Conservation (phyloP, 2,888 invertebrate species). For the Eupithecia abbreviata region DNA sequence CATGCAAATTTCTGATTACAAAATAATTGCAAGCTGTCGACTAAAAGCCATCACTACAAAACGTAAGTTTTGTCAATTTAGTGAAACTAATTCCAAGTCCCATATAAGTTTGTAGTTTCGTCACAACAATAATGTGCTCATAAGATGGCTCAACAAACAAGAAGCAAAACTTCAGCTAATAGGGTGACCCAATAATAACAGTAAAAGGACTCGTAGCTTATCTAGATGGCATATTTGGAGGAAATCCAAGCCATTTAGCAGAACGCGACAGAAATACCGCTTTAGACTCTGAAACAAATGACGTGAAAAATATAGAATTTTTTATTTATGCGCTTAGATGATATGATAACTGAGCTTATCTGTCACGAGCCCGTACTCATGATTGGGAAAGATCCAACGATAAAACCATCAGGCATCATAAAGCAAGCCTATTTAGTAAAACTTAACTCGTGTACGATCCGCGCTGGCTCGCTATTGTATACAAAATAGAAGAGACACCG, state of each 20-base stretch:
- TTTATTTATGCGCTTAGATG: background rate
- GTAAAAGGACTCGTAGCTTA: slow-evolving; percentile 72
- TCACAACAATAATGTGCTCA: slow-evolving; percentile 40
- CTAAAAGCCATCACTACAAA: slow-evolving; percentile 19
- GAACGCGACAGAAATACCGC: slow-evolving; percentile 71
- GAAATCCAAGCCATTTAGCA: slow-evolving; percentile 77
- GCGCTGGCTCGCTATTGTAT: background rate
- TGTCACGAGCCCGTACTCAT: background rate
- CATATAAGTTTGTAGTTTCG: slow-evolving; percentile 39
- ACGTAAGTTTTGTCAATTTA: slow-evolving; percentile 30
- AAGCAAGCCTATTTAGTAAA: background rate
- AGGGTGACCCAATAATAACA: slow-evolving; percentile 65
- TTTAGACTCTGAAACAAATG: slow-evolving; percentile 74
- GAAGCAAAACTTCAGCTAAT: slow-evolving; percentile 58
- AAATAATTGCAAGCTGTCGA: background rate
- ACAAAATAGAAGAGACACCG: background rate
- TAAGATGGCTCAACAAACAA: slow-evolving; percentile 51
- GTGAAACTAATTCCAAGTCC: slow-evolving; percentile 38
- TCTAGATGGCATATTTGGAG: slow-evolving; percentile 78
- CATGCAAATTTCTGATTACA: no score
- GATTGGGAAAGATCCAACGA: background rate
- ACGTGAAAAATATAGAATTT: slow-evolving; percentile 70
- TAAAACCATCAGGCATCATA: background rate
- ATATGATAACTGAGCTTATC: background rate
- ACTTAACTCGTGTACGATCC: background rate